Evolutionary conservation across 1,140 invertebrate species (phyloP).

Genomic region (Aphaenogaster rudis): DNA sequence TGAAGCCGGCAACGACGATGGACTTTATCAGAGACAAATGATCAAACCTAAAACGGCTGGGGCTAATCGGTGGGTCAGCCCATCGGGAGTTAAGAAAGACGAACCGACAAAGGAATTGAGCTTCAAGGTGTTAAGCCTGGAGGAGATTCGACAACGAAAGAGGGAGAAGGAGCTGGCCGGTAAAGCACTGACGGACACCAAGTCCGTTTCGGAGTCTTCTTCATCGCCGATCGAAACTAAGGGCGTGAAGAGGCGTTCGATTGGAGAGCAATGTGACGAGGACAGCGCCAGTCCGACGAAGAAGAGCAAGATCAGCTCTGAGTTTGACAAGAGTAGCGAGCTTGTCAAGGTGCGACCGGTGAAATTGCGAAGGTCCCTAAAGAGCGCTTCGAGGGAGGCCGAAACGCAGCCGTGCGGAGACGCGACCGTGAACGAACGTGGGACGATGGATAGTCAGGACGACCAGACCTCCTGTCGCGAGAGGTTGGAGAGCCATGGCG

Average conservation of each 20-base stretch:
- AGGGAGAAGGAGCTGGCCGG: neutral
- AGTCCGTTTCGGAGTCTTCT: constrained; percentile 49
- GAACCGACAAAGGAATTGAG: constrained; percentile 65
- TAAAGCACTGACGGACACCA: constrained; percentile 25
- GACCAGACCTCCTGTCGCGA: neutral
- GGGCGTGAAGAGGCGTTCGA: constrained; percentile 34
- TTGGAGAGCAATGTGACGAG: neutral
- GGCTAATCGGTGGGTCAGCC: constrained; percentile 47
- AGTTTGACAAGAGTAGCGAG: neutral
- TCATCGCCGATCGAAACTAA: neutral
- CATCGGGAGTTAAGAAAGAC: neutral
- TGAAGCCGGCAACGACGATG: constrained; percentile 66
- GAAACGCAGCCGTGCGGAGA: constrained; percentile 25
- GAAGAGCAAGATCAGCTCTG: constrained; percentile 20
- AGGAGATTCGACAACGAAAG: constrained; percentile 83
- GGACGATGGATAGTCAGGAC: neutral
- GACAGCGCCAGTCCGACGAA: neutral
- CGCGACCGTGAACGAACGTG: neutral
- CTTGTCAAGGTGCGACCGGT: constrained; percentile 74
- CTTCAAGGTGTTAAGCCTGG: constrained; percentile 83
- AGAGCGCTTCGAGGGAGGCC: neutral
- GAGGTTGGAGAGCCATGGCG: neutral
- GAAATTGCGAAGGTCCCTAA: constrained; percentile 73
- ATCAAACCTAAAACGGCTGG: constrained; percentile 44
- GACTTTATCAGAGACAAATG: constrained; percentile 15